A percentile compares a stretch with the other conserved stretches of the same genome.
Conservation (phyloP, 2,113 vertebrate species). For the Varanus komodoensis region DNA sequence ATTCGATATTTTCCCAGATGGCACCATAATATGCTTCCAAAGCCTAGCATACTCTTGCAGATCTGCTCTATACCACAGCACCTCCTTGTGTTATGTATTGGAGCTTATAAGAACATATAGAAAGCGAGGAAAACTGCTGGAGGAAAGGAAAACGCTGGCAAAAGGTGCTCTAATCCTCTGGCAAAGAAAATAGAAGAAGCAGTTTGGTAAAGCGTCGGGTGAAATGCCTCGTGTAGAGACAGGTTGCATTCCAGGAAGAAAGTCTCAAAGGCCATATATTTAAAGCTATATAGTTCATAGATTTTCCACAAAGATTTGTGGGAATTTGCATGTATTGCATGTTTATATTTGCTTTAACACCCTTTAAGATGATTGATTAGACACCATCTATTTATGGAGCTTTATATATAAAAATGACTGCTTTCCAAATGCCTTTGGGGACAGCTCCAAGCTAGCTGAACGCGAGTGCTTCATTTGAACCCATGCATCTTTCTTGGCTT, state of each 20-base stretch:
- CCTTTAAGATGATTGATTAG: constrained; percentile 13
- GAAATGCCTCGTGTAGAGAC: not conserved
- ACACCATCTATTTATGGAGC: not conserved
- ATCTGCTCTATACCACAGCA: no score
- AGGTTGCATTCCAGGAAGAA: not conserved
- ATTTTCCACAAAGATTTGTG: constrained; percentile 1
- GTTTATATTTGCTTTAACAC: not conserved
- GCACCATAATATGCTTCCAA: no score
- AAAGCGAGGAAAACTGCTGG: no score
- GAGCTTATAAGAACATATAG: no score
- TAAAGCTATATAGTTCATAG: not conserved
- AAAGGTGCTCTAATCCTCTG: no score
- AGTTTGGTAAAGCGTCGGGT: no score
- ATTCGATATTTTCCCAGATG: no score
- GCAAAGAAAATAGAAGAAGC: no score
- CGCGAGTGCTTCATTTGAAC: not conserved
- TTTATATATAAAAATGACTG: constrained; percentile 1
- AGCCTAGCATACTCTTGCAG: no score
- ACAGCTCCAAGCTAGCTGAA: not conserved
- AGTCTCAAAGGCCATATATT: not conserved
- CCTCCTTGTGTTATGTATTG: no score
- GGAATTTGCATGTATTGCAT: not conserved
- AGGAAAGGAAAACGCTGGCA: no score
- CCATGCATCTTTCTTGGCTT: not conserved
- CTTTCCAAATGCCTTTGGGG: not conserved